Conservation (phyloP, 2,797 vertebrate genomes). For the Borostomias antarcticus region DNA sequence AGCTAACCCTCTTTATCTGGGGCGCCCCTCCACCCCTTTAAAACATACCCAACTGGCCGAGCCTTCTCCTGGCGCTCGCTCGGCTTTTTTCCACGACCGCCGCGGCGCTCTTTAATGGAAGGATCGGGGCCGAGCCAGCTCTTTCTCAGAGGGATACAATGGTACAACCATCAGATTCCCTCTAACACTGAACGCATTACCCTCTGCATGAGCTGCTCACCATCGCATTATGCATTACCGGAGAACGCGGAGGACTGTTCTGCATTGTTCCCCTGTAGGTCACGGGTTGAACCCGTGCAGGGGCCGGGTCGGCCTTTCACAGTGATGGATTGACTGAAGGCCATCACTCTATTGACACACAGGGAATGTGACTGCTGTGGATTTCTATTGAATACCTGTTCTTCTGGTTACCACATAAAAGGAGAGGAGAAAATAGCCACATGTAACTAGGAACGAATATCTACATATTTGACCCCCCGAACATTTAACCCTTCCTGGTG, state of each 20-base stretch:
- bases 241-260: conserved; percentile 45
- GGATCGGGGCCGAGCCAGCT: conserved; percentile 49
- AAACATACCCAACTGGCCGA: conserved; percentile 19
- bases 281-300: conserved; percentile 19
- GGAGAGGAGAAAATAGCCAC: not conserved
- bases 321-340: not conserved
- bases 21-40: conserved; percentile 33
- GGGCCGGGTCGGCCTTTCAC: not conserved
- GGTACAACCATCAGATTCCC: conserved; percentile 47
- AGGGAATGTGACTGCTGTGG: not conserved
- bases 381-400: not conserved
- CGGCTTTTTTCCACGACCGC: not conserved
- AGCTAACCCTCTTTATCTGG: conserved; percentile 66
- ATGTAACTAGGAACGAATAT: not conserved
- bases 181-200: conserved; percentile 56
- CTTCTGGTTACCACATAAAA: not conserved
- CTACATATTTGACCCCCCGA: not conserved
- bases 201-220: conserved; percentile 55
- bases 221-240: conserved; percentile 29
- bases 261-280: conserved; percentile 51
- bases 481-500: too few relatives aligned
- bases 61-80: not conserved
- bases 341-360: not conserved
- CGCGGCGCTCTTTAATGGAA: too few relatives aligned
- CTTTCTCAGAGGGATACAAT: conserved; percentile 55